Conservation (phyloP, 2,113 vertebrate genomes). For the Anhinga anhinga region DNA sequence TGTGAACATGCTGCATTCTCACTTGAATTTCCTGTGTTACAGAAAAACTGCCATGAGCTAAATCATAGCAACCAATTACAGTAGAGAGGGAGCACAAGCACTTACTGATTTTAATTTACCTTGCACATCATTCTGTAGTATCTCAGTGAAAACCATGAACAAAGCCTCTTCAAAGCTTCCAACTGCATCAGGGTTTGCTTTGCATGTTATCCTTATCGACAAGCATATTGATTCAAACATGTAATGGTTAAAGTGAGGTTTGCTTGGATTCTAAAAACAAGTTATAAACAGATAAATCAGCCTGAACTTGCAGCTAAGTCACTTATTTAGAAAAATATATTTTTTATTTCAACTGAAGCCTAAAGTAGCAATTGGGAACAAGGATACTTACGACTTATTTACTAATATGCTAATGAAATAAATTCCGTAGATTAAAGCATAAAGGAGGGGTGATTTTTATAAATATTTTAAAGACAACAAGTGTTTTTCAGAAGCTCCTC, state of each 20-base stretch:
- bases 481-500: background rate
- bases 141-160: slow-evolving; percentile 97
- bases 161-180: slow-evolving; percentile 95
- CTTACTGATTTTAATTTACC: slow-evolving; percentile 72
- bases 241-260: slow-evolving; percentile 99
- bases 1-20: background rate
- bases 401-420: background rate
- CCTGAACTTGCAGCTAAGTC: background rate
- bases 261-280: slow-evolving; percentile 93
- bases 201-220: slow-evolving; percentile 95
- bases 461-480: background rate
- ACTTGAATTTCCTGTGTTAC: background rate
- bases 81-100: background rate
- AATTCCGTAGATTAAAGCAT: background rate
- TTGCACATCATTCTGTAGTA: slow-evolving; percentile 95
- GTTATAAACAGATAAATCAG: background rate
- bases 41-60: background rate
- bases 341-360: background rate
- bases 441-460: background rate
- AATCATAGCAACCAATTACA: background rate
- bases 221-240: slow-evolving; percentile 98
- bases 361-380: background rate
- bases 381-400: background rate
- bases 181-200: slow-evolving; percentile 88
- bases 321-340: background rate